Base-by-base conservation (phyloP, 2,888 invertebrate genomes). In the Habroteleia sp. region DNA sequence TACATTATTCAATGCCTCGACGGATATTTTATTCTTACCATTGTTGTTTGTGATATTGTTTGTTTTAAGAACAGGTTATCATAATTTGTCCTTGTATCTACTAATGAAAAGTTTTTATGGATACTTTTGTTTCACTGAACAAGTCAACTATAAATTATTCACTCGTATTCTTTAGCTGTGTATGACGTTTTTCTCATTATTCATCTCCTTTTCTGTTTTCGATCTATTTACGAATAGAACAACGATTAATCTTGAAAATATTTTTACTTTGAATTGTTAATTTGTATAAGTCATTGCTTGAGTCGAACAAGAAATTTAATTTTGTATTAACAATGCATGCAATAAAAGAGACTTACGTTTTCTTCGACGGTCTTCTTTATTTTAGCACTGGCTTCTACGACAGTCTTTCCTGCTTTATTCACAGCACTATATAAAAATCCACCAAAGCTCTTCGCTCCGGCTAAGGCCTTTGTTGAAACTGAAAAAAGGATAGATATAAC, bases 281-380 rank as follows among this genome's bases (percentile, higher is more conserved):
- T n/a, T n/a, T n/a, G n/a, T 5, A 1, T 16, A 17, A 17, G 10
- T 39, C 8, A 41, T 25, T 31, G 14, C 20, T 11, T 44, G 14
- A 44, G 33, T 44, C 27, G 10, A 33, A 58, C 35, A 23, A 23
- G 14, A 46, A 16, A 27, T 27, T 35, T 5, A 27, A 46, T 37
- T 37, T 37, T 10, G 23, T 46, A 39, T 48, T 37, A 50, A 39
- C 11, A 50, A 10, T 23, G n/a, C 16, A 42, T 33, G 23, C 41
- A 42, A 16, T 46, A 58, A 31, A 42, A 58, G 42, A 3, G 13
- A 80, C 95, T 94, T 89, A 97, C 96, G 90, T 96, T 97, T 90
- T 97, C 97, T 90, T 97, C 97, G 80, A 98, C 97, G 82, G 96
- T 95, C 90, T 97, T 96, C 91, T 98, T 97, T 86, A 98, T 95